phyloP scores from a whole-genome alignment of 2,113 vertebrate species.

The Theristicus caerulescens region DNA sequence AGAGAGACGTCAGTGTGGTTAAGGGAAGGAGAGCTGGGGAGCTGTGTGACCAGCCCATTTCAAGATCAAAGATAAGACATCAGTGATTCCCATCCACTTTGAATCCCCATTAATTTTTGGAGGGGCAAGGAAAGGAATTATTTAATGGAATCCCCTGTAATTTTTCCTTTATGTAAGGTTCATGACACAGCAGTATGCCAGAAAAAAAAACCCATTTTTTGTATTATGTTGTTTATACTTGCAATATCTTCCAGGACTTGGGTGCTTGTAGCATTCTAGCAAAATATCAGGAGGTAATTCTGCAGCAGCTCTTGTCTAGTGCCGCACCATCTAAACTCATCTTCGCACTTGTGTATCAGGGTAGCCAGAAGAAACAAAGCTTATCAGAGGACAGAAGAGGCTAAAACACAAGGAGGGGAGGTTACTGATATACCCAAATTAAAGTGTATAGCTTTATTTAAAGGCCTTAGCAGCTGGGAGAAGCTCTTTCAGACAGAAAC shows the following conservation, averaged over 20 bases:
- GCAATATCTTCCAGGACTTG: accelerated
- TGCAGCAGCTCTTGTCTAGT: neutral
- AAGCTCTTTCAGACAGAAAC: neutral
- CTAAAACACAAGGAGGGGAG: neutral
- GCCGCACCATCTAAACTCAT: neutral
- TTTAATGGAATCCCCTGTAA: neutral
- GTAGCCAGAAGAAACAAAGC: neutral
- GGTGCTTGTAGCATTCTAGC: neutral
- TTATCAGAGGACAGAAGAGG: neutral
- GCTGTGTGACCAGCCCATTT: neutral
- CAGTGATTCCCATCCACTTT: neutral
- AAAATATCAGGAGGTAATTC: neutral
- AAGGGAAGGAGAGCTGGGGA: neutral
- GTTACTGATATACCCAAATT: neutral
- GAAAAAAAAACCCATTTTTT: neutral
- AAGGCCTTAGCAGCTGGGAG: neutral
- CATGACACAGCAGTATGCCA: neutral
- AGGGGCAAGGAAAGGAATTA: neutral
- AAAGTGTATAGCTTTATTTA: neutral
- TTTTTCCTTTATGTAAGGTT: neutral
- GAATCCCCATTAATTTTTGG: neutral
- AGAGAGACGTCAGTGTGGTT: neutral
- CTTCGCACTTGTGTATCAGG: neutral
- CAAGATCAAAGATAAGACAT: neutral
- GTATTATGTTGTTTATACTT: neutral